These are phyloP conservation scores for Oligia fasciuncula DNA, from an alignment of 2,888 invertebrate genomes.

Conservation along the genomic window DNA sequence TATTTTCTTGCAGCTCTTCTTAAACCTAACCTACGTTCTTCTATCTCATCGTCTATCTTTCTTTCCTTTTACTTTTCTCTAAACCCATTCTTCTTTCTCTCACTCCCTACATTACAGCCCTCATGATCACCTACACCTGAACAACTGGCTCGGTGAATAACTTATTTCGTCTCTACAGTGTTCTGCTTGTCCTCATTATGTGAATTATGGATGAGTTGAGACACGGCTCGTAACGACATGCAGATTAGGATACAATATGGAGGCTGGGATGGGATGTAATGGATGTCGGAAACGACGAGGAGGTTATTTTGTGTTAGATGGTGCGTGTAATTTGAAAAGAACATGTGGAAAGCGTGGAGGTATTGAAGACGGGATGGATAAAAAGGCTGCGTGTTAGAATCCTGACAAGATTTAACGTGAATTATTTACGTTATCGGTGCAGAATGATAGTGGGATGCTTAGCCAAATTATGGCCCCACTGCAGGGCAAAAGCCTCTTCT, in stretches of 20 bases:
- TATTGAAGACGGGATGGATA: conserved; percentile 72
- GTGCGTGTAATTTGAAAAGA: conserved; percentile 26
- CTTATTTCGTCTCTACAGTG: conserved; percentile 40
- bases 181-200: conserved; percentile 81
- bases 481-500: background rate
- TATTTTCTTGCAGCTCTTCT: background rate
- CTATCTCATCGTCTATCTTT: background rate
- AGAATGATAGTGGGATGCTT: background rate
- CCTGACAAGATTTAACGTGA: background rate
- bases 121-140: conserved; percentile 41
- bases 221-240: conserved; percentile 85
- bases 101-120: background rate
- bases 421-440: background rate
- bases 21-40: background rate
- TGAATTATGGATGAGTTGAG: conserved; percentile 88
- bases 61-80: background rate
- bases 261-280: conserved; percentile 48
- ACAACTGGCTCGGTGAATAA: conserved; percentile 42
- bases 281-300: conserved; percentile 68
- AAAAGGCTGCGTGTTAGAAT: background rate
- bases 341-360: background rate
- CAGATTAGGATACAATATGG: conserved; percentile 85
- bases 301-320: conserved; percentile 72
- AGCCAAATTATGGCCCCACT: background rate
- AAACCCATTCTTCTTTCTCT: background rate